Evolutionary conservation across 2,797 vertebrate species (phyloP).

Genomic region (Urocyon cinereoargenteus): DNA sequence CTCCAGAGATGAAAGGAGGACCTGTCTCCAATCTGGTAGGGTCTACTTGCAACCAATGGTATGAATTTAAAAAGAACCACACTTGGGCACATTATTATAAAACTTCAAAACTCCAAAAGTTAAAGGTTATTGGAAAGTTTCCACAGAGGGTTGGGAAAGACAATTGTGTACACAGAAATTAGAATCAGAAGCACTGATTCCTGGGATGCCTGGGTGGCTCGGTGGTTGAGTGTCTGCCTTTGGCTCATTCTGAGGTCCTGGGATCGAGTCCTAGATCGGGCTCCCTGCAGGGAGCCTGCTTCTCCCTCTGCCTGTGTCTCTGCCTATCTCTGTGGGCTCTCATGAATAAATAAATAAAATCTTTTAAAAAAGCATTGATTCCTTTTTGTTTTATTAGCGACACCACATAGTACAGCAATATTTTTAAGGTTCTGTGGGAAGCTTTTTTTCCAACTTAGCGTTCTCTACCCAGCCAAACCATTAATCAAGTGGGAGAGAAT

Average conservation of each 20-base stretch:
- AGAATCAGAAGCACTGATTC: not conserved
- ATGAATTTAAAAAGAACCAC: not conserved
- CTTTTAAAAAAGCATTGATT: too few species aligned
- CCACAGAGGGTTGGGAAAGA: not conserved
- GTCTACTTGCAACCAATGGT: too few species aligned
- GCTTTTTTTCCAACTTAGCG: not conserved
- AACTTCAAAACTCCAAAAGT: not conserved
- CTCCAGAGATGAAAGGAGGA: not conserved
- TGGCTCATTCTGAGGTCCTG: too few species aligned
- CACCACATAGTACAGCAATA: not conserved
- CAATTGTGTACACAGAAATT: not conserved
- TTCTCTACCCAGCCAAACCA: not conserved
- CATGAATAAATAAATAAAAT: too few species aligned
- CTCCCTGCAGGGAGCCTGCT: too few species aligned
- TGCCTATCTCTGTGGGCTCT: too few species aligned
- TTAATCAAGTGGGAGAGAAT: not conserved
- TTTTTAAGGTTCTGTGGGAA: not conserved
- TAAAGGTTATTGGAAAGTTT: not conserved
- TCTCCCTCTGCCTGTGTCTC: too few species aligned
- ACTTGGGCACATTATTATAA: not conserved
- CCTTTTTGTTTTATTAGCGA: not conserved
- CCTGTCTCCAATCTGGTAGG: not conserved
- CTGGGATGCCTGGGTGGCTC: too few species aligned
- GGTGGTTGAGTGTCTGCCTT: too few species aligned
- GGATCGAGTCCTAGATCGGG: too few species aligned